phyloP scores from a whole-genome alignment of 2,113 vertebrate species.

The Anoura caudifer region DNA sequence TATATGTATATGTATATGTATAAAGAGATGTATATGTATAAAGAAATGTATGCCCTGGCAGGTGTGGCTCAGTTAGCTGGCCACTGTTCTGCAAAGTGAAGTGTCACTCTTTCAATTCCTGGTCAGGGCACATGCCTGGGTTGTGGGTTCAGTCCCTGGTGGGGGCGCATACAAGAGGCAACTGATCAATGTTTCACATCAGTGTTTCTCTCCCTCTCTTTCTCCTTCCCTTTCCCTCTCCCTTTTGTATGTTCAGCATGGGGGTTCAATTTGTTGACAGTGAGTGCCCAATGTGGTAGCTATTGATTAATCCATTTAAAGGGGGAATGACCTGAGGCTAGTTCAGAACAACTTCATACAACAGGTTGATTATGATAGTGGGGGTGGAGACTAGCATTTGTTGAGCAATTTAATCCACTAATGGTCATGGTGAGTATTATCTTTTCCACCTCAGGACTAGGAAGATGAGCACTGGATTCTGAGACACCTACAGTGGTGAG shows the following conservation, averaged over 20 bases:
- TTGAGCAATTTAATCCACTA: not conserved
- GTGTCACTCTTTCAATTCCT: too few species aligned
- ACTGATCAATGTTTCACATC: too few species aligned
- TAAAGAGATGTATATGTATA: too few species aligned
- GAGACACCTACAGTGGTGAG: not conserved
- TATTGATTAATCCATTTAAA: not conserved
- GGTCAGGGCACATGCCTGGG: too few species aligned
- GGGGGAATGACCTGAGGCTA: not conserved
- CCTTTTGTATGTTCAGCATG: not conserved
- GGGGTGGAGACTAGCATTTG: not conserved
- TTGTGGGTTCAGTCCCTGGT: too few species aligned
- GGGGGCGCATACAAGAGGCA: too few species aligned
- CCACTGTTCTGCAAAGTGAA: too few species aligned
- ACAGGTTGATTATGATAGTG: not conserved
- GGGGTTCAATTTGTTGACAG: not conserved
- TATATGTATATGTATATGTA: too few species aligned
- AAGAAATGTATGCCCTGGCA: not conserved
- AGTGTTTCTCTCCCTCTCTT: too few species aligned
- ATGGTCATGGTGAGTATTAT: accelerated
- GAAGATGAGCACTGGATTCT: not conserved
- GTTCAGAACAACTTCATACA: not conserved
- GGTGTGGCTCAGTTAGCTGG: too few species aligned
- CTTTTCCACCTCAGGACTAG: not conserved
- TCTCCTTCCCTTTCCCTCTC: too few species aligned
- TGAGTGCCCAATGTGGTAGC: not conserved